Conservation (phyloP, 2,888 invertebrate genomes). For the Caenorhabditis sinica region DNA sequence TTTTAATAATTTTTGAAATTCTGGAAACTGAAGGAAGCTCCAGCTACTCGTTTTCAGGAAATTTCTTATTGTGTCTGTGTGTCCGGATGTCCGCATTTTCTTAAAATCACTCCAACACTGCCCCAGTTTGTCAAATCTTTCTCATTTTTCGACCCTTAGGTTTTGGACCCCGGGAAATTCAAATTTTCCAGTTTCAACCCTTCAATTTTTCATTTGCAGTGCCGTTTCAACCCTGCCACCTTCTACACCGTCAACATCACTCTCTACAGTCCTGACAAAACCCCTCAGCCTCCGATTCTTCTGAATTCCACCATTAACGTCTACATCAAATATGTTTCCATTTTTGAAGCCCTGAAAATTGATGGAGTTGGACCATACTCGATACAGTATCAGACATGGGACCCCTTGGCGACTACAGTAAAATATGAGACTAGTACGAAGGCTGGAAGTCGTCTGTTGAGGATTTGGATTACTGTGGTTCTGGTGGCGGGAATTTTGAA, state of each 20-base stretch:
- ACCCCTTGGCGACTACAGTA: neutral
- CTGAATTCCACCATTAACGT: neutral
- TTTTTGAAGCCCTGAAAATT: neutral
- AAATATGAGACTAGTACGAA: neutral
- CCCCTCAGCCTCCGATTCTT: neutral
- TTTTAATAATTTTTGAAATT: too few species aligned
- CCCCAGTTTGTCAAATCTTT: too few species aligned
- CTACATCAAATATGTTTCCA: neutral
- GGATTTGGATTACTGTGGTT: neutral
- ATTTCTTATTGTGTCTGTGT: too few species aligned
- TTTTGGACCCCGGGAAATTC: neutral
- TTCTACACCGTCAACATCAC: neutral
- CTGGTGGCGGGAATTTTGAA: conserved; percentile 8
- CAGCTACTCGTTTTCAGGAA: too few species aligned
- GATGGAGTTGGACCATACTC: neutral
- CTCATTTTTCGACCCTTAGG: too few species aligned
- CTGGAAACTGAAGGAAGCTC: too few species aligned
- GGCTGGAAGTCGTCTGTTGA: neutral
- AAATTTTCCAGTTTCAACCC: too few species aligned
- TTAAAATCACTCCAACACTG: too few species aligned
- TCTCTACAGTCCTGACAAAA: neutral
- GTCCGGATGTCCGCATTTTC: too few species aligned
- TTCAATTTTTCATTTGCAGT: neutral
- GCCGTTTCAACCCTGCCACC: neutral
- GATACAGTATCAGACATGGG: neutral